Conservation (phyloP, 2,113 vertebrate genomes). For the Anser brachyrhynchus region DNA sequence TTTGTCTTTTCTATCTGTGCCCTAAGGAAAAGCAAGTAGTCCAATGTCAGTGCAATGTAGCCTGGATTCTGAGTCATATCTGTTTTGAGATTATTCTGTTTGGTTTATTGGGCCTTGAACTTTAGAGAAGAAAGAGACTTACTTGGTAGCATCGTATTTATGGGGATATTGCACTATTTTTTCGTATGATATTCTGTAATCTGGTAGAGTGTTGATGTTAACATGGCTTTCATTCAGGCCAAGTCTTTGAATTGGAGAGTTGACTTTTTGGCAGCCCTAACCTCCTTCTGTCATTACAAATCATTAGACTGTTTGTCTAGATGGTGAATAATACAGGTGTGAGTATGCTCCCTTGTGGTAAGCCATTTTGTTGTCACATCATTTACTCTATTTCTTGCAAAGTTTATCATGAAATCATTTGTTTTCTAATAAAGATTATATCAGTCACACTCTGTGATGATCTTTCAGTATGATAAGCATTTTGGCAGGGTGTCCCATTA, state of each 20-base stretch:
- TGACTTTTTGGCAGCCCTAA: background rate
- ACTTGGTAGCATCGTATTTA: background rate
- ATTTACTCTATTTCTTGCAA: conserved; percentile 34
- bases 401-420: conserved; percentile 39
- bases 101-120: background rate
- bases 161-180: background rate
- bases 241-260: background rate
- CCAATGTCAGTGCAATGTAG: background rate
- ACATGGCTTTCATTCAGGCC: background rate
- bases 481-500: conserved; percentile 20
- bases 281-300: background rate
- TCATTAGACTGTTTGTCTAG: background rate
- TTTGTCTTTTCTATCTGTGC: conserved; percentile 18
- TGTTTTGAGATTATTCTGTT: background rate
- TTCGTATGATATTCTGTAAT: background rate
- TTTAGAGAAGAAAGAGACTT: background rate
- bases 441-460: conserved; percentile 44
- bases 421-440: conserved; percentile 68
- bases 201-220: background rate
- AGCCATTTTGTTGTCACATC: conserved; percentile 58
- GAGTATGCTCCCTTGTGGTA: conserved; percentile 74
- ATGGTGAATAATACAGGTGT: conserved; percentile 54
- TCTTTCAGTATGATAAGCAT: conserved; percentile 3
- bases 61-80: background rate
- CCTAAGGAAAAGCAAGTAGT: background rate